These are phyloP conservation scores for Megaceryle maxima DNA, from an alignment of 2,113 vertebrate species.

Conservation along the genomic window DNA sequence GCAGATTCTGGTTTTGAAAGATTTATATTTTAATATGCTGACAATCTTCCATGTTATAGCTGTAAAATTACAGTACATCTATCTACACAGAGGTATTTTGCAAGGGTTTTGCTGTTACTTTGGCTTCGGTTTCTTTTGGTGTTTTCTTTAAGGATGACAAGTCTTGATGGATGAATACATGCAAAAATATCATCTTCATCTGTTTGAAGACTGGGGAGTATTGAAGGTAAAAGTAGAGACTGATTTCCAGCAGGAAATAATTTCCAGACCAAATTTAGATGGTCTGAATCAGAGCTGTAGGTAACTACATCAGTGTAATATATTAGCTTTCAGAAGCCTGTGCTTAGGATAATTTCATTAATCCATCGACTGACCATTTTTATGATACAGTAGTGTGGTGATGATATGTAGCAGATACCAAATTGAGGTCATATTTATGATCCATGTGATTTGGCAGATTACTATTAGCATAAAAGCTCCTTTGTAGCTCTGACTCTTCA, in stretches of 20 bases:
- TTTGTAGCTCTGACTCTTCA: background rate
- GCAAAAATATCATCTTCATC: background rate
- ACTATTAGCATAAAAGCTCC: background rate
- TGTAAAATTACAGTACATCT: background rate
- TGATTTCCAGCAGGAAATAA: background rate
- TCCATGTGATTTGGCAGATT: background rate
- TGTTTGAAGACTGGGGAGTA: background rate
- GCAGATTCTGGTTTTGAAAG: background rate
- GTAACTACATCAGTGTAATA: background rate
- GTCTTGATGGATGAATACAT: background rate
- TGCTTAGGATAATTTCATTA: background rate
- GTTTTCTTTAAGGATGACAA: background rate
- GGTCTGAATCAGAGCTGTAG: slow-evolving; percentile 2
- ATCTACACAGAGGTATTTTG: background rate
- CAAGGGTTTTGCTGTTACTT: slow-evolving; percentile 12
- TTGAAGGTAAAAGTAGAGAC: background rate
- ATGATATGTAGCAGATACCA: background rate
- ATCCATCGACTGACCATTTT: background rate
- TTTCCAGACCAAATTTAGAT: background rate
- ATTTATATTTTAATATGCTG: background rate
- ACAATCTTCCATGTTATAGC: background rate
- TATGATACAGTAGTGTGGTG: background rate
- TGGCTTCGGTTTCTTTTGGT: background rate
- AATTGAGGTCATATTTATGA: background rate
- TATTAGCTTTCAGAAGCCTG: background rate